These are phyloP conservation scores for Alces alces DNA, from an alignment of 2,113 vertebrate genomes.

Conservation along the genomic window DNA sequence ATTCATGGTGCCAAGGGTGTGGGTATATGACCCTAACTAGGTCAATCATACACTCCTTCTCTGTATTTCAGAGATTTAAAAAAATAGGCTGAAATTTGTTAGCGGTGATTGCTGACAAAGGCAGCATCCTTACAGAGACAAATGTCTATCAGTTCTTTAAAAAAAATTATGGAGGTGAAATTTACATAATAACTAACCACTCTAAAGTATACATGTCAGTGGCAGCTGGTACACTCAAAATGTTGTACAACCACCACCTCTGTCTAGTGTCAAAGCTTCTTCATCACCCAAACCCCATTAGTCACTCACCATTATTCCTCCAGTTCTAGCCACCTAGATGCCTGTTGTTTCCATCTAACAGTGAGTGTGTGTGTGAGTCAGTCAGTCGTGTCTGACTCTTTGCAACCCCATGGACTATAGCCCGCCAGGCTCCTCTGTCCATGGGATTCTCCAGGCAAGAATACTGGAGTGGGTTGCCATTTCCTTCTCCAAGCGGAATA, in stretches of 20 bases:
- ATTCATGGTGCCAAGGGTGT: neutral
- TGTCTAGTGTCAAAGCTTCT: neutral
- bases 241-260: neutral
- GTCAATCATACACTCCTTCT: neutral
- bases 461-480: neutral
- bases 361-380: neutral
- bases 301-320: neutral
- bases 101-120: neutral
- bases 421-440: neutral
- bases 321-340: no score
- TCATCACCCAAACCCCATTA: no score
- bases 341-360: neutral
- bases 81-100: neutral
- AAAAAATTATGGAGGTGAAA: neutral
- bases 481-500: neutral
- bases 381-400: neutral
- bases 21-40: neutral
- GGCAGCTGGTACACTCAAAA: neutral
- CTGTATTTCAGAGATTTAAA: neutral
- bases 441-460: neutral
- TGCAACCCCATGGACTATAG: neutral
- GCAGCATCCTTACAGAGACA: neutral
- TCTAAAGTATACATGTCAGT: fast-evolving
- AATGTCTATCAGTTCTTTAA: neutral
- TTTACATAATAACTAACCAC: neutral